phyloP scores from a whole-genome alignment of 2,888 invertebrate genomes.

The Pandemis heparana region DNA sequence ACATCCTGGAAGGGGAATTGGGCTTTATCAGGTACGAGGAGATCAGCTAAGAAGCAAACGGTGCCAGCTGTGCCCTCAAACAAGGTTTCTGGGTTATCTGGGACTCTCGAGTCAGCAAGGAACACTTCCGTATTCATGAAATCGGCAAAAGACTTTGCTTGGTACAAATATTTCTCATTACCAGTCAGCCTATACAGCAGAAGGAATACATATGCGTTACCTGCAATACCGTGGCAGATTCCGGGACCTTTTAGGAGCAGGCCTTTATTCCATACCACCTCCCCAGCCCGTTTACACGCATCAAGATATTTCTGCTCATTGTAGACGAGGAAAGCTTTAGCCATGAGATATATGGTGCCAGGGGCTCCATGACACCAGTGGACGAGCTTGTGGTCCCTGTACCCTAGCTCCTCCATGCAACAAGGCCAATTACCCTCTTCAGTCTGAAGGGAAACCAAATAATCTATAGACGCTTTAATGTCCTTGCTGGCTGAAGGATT shows the following conservation, averaged over 20 bases:
- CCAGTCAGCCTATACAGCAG: slow-evolving; percentile 91
- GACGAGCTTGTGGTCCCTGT: slow-evolving; percentile 88
- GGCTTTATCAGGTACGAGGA: slow-evolving; percentile 89
- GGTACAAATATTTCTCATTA: slow-evolving; percentile 89
- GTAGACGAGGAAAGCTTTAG: slow-evolving; percentile 91
- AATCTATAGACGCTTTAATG: slow-evolving; percentile 89
- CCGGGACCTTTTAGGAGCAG: slow-evolving; percentile 95
- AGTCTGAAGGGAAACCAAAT: slow-evolving; percentile 88
- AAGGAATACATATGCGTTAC: slow-evolving; percentile 93
- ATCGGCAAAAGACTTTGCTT: slow-evolving; percentile 91
- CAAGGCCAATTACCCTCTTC: slow-evolving; percentile 91
- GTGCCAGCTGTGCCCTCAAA: slow-evolving; percentile 96
- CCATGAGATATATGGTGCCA: slow-evolving; percentile 92
- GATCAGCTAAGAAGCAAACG: slow-evolving; percentile 92
- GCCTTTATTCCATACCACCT: slow-evolving; percentile 93
- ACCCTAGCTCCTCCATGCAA: slow-evolving; percentile 89
- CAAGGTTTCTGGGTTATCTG: slow-evolving; percentile 93
- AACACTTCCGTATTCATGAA: slow-evolving; percentile 90
- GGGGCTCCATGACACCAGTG: slow-evolving; percentile 98
- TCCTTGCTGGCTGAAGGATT: slow-evolving; percentile 83
- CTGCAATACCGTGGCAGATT: slow-evolving; percentile 95
- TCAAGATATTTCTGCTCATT: slow-evolving; percentile 90
- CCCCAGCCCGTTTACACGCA: slow-evolving; percentile 89
- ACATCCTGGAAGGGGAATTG: slow-evolving; percentile 94
- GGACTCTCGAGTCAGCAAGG: slow-evolving; percentile 88